phyloP scores from a whole-genome alignment of 2,797 vertebrate genomes.

The Lithobates sylvaticus region DNA sequence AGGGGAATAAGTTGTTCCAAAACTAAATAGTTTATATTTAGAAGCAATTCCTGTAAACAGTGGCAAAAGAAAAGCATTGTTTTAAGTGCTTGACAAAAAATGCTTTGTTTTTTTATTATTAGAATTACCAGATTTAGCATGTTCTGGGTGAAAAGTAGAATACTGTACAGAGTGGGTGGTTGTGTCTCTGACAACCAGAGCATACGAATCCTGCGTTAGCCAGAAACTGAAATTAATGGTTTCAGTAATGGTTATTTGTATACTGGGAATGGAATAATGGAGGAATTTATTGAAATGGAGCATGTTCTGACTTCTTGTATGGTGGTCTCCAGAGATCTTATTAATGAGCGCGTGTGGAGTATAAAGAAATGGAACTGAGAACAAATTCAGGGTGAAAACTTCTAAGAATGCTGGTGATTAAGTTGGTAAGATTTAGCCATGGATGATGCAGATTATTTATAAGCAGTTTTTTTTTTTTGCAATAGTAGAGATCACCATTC shows the following conservation, averaged over 20 bases:
- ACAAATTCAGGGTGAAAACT: not conserved
- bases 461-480: no score
- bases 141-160: constrained; percentile 15
- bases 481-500: no score
- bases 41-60: no score
- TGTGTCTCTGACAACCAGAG: constrained; percentile 8
- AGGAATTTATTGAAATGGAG: constrained; percentile 31
- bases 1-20: no score
- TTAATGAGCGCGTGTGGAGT: not conserved
- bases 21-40: no score
- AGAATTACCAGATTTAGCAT: not conserved
- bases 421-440: not conserved
- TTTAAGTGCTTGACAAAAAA: no score
- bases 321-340: not conserved
- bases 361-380: not conserved
- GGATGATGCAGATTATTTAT: not conserved
- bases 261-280: not conserved
- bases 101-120: not conserved
- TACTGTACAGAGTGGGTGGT: not conserved
- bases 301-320: constrained; percentile 5
- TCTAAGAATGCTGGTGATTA: not conserved
- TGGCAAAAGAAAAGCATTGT: no score
- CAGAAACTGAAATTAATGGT: constrained; percentile 10
- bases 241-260: not conserved
- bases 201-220: not conserved